phyloP scores from a whole-genome alignment of 2,113 vertebrate genomes.

The Cacatua alba region DNA sequence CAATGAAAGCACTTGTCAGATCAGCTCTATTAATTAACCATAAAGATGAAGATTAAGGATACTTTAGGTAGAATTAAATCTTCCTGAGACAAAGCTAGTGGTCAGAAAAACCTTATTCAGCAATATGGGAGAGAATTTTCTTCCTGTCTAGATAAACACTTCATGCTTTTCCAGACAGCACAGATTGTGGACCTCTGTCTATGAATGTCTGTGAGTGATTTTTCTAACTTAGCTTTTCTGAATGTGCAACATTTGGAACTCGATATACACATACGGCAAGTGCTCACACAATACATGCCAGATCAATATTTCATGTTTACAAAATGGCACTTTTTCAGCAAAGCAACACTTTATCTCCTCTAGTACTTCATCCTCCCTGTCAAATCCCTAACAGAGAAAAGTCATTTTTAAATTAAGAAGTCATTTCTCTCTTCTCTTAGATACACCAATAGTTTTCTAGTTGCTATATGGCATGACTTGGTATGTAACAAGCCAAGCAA shows the following conservation, averaged over 20 bases:
- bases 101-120: conserved; percentile 9
- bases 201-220: background rate
- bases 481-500: background rate
- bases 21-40: conserved; percentile 44
- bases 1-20: background rate
- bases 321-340: conserved; percentile 30
- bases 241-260: conserved; percentile 21
- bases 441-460: conserved; percentile 20
- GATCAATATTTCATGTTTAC: conserved; percentile 69
- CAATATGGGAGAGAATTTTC: background rate
- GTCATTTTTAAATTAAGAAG: conserved; percentile 58
- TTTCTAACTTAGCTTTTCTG: conserved; percentile 54
- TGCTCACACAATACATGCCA: background rate
- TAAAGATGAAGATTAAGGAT: conserved; percentile 40
- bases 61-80: conserved; percentile 18
- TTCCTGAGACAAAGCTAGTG: background rate
- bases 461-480: background rate
- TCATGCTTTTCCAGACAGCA: background rate
- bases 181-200: background rate
- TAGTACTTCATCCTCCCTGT: conserved; percentile 30
- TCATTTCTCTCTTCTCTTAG: conserved; percentile 52
- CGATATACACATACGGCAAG: conserved; percentile 8
- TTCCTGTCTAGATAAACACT: conserved; percentile 1
- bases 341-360: conserved; percentile 23
- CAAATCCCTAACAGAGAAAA: conserved; percentile 46